A percentile compares a stretch with the other conserved stretches of the same genome.
Evolutionary conservation across 2,113 vertebrate species (phyloP).

Genomic region (Urocynchramus pylzowi): DNA sequence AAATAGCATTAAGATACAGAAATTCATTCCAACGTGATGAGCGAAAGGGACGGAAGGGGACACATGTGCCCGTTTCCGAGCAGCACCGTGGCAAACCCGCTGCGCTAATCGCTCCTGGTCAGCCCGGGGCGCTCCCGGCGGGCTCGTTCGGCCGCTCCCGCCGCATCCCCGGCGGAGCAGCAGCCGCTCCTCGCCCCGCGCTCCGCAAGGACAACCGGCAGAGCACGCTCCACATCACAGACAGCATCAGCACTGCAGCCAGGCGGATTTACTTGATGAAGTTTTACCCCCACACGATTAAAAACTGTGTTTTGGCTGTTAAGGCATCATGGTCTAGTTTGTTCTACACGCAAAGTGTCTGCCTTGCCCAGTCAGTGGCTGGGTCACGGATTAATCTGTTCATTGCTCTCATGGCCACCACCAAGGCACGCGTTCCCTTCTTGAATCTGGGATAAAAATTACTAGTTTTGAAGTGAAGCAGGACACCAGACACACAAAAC

Average conservation of each 20-base stretch:
- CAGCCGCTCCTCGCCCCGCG: not conserved
- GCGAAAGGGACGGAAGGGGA: not conserved
- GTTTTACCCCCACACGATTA: not conserved
- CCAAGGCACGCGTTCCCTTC: not conserved
- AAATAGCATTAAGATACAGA: not conserved
- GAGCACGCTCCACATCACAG: too few species aligned
- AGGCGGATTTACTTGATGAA: fast-evolving
- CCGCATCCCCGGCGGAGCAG: slow-evolving; percentile 11
- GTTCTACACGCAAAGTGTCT: fast-evolving
- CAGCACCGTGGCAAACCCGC: too few species aligned
- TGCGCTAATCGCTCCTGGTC: not conserved
- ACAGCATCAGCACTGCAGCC: too few species aligned
- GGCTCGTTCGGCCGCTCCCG: not conserved
- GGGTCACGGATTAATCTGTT: not conserved
- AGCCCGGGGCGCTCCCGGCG: not conserved
- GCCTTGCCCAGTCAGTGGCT: not conserved
- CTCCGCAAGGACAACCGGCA: too few species aligned
- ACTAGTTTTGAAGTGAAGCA: not conserved
- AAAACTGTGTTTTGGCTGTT: not conserved
- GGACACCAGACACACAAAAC: not conserved
- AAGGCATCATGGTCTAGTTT: not conserved
- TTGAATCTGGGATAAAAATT: not conserved
- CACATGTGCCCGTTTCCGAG: not conserved
- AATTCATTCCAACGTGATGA: not conserved
- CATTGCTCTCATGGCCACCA: not conserved